Percentiles rank a stretch among this genome's conserved stretches.
These are phyloP conservation scores for Catocala nupta DNA, from an alignment of 2,888 invertebrate genomes.

Conservation along the genomic window DNA sequence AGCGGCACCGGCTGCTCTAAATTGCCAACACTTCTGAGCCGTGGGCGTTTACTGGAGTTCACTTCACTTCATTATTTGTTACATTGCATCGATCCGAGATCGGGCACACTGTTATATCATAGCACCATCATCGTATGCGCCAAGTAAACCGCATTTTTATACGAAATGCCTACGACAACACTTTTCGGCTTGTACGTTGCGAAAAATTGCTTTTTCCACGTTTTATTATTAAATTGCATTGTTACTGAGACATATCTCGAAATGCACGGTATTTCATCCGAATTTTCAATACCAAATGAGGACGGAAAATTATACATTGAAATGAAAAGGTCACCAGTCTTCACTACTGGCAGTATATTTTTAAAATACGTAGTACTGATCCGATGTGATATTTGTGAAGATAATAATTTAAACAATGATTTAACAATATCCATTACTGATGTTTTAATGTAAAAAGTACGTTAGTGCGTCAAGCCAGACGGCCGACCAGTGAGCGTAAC, in stretches of 20 bases:
- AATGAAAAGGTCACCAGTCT: not conserved
- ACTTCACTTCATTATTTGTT: slow-evolving; percentile 80
- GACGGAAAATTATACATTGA: slow-evolving; percentile 5
- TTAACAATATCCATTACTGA: slow-evolving; percentile 26
- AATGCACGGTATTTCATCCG: slow-evolving; percentile 14
- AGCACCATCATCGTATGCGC: slow-evolving; percentile 30
- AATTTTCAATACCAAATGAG: slow-evolving; percentile 12
- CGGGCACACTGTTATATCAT: slow-evolving; percentile 53
- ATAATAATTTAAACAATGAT: slow-evolving; percentile 13
- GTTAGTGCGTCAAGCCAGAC: slow-evolving; percentile 62
- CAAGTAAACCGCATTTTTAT: slow-evolving; percentile 23
- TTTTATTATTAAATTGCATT: slow-evolving; percentile 26
- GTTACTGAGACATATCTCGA: slow-evolving; percentile 16
- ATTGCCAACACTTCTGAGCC: slow-evolving; percentile 79
- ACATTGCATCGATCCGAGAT: slow-evolving; percentile 70
- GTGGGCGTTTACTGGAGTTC: slow-evolving; percentile 72
- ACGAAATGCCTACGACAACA: slow-evolving; percentile 6
- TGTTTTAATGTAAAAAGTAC: slow-evolving; percentile 53
- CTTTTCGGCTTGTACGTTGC: not conserved
- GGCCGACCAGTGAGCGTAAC: slow-evolving; percentile 67
- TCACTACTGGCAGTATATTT: not conserved
- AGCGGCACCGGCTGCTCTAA: slow-evolving; percentile 78
- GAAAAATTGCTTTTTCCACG: not conserved
- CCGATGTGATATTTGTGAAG: not conserved
- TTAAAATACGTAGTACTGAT: not conserved